Conservation (phyloP, 2,888 invertebrate species). For the Mythimna impura region DNA sequence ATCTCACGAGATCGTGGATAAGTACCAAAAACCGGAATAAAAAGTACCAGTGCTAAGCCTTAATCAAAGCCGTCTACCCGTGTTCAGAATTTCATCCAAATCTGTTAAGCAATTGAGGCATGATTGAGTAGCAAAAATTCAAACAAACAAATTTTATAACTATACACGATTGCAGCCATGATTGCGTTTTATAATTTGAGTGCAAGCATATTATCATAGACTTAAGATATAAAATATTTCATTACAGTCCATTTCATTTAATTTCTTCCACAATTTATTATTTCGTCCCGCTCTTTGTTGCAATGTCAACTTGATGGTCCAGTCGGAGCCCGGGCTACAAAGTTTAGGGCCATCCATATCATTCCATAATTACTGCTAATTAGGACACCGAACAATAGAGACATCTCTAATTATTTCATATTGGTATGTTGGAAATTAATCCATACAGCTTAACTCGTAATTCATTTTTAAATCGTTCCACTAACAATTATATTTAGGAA, state of each 20-base stretch:
- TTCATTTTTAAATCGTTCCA: no score
- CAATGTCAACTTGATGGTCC: constrained; percentile 30
- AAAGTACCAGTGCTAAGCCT: no score
- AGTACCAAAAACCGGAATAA: no score
- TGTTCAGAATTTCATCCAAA: no score
- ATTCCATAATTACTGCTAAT: constrained; percentile 37
- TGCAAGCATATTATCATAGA: no score
- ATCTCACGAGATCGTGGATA: no score
- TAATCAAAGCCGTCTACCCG: no score
- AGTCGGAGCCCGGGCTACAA: constrained; percentile 7
- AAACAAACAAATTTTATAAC: neutral
- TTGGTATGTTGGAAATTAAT: neutral
- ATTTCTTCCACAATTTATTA: constrained; percentile 34
- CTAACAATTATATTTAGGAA: no score
- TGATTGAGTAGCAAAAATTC: no score
- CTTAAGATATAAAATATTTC: constrained; percentile 1
- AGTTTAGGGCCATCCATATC: constrained; percentile 11
- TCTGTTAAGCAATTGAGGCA: no score
- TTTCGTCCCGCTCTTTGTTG: constrained; percentile 30
- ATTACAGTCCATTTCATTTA: constrained; percentile 16
- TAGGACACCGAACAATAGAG: constrained; percentile 14
- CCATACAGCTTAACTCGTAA: neutral
- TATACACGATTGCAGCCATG: neutral
- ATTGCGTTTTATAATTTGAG: neutral
- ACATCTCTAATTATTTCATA: constrained; percentile 10